These are phyloP conservation scores for Hermatobates lingyangjiaoensis DNA, from an alignment of 1,140 invertebrate genomes.

Conservation along the genomic window DNA sequence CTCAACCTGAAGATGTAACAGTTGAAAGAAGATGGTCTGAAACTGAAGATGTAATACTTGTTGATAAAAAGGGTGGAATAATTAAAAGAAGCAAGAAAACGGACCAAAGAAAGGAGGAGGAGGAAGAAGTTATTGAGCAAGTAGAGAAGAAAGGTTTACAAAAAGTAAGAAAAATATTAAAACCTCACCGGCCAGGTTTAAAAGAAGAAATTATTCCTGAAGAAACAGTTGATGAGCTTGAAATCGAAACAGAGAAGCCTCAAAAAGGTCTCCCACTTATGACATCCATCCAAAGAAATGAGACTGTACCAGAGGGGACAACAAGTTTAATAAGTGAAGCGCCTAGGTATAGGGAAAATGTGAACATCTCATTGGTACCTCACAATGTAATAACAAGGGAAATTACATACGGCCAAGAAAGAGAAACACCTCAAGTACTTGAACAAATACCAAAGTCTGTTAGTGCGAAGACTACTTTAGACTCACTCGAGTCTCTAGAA, in stretches of 20 bases:
- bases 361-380: slow-evolving; percentile 11
- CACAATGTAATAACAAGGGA: slow-evolving; percentile 16
- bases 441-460: slow-evolving; percentile 20
- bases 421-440: slow-evolving; percentile 24
- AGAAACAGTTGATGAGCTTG: slow-evolving; percentile 20
- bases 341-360: slow-evolving; percentile 5
- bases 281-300: slow-evolving; percentile 15
- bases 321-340: slow-evolving; percentile 13
- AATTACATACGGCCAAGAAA: slow-evolving; percentile 27
- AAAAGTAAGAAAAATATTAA: slow-evolving; percentile 21
- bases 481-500: slow-evolving; percentile 34
- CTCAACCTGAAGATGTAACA: slow-evolving; percentile 19
- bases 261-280: slow-evolving; percentile 17
- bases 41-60: too few species aligned
- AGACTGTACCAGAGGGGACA: slow-evolving; percentile 17
- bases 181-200: slow-evolving; percentile 18
- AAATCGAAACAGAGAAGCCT: slow-evolving; percentile 11
- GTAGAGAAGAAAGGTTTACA: slow-evolving; percentile 19
- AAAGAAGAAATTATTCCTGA: slow-evolving; percentile 22
- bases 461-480: slow-evolving; percentile 30
- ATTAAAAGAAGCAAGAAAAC: slow-evolving; percentile 18
- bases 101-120: slow-evolving; percentile 18
- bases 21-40: slow-evolving; percentile 21
- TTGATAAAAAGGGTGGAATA: too few species aligned
- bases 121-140: too few species aligned